A percentile compares a stretch with the other conserved stretches of the same genome.
Evolutionary conservation across 2,888 invertebrate species (phyloP).

Genomic region (Trachelus troglodyta): DNA sequence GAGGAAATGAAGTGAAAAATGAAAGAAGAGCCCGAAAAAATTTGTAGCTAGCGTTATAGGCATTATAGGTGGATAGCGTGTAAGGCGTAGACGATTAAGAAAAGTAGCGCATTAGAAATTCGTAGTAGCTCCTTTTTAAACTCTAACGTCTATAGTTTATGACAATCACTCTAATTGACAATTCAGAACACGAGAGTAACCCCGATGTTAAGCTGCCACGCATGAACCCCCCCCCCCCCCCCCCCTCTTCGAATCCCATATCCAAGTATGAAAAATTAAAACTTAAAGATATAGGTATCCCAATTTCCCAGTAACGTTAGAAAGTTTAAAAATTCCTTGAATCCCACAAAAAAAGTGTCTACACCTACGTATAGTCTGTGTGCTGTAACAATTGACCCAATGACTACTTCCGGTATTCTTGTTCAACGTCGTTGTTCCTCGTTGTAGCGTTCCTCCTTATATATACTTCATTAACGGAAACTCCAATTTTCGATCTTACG

Average conservation of each 20-base stretch:
- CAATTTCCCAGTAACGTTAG: background rate
- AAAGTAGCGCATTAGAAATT: slow-evolving; percentile 45
- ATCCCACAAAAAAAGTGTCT: background rate
- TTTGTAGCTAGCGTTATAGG: slow-evolving; percentile 1
- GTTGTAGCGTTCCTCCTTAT: background rate
- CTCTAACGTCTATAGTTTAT: slow-evolving; percentile 57
- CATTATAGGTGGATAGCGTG: background rate
- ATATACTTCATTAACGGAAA: background rate
- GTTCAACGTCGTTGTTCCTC: background rate
- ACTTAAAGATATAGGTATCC: background rate
- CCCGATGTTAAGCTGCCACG: slow-evolving; percentile 51
- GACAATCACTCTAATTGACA: slow-evolving; percentile 63
- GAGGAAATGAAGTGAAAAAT: background rate
- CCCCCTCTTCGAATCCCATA: slow-evolving; percentile 18
- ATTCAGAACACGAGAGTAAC: slow-evolving; percentile 41
- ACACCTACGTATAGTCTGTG: background rate
- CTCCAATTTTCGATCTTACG: background rate
- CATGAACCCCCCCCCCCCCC: slow-evolving; percentile 30
- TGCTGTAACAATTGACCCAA: background rate
- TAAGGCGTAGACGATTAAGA: slow-evolving; percentile 27
- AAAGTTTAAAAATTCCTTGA: background rate
- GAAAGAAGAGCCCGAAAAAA: background rate
- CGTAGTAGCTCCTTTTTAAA: slow-evolving; percentile 52
- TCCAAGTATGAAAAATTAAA: background rate
- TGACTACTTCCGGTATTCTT: background rate